Evolutionary conservation across 1,140 invertebrate genomes (phyloP).

Genomic region (Drosophila triauraria): DNA sequence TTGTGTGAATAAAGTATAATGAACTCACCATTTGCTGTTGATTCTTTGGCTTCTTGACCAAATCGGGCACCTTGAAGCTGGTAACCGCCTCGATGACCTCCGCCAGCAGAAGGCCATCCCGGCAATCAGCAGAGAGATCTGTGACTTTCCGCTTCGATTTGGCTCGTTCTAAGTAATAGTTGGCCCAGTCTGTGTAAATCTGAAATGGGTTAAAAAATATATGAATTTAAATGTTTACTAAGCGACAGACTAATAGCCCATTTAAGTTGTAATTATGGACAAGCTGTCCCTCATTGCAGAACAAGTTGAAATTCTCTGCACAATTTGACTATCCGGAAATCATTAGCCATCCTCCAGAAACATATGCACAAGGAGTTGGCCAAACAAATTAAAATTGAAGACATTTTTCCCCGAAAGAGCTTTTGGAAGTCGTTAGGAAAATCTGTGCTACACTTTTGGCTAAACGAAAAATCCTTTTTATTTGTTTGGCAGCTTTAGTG

Average conservation of each 20-base stretch:
- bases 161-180: slow-evolving; percentile 97
- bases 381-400: slow-evolving; percentile 76
- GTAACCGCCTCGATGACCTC: slow-evolving; percentile 98
- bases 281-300: slow-evolving; percentile 49
- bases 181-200: slow-evolving; percentile 99
- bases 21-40: slow-evolving; percentile 95
- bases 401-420: slow-evolving; percentile 51
- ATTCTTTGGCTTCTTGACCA: slow-evolving; percentile 94
- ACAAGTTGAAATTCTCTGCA: slow-evolving; percentile 41
- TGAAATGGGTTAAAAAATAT: slow-evolving; percentile 82
- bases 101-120: slow-evolving; percentile 95
- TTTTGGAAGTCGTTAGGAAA: slow-evolving; percentile 73
- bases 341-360: slow-evolving; percentile 68
- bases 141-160: slow-evolving; percentile 93
- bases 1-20: background rate
- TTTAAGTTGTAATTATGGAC: slow-evolving; percentile 64
- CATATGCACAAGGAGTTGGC: slow-evolving; percentile 68
- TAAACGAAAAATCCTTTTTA: slow-evolving; percentile 55
- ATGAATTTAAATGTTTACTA: slow-evolving; percentile 40
- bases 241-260: slow-evolving; percentile 49
- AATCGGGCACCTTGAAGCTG: slow-evolving; percentile 94
- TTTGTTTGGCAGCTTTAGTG: slow-evolving; percentile 22
- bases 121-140: slow-evolving; percentile 94
- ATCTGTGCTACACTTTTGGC: slow-evolving; percentile 67
- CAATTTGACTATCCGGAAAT: slow-evolving; percentile 76